Base-by-base conservation (phyloP, 2,888 invertebrate species). In the Blastobasis adustella region DNA sequence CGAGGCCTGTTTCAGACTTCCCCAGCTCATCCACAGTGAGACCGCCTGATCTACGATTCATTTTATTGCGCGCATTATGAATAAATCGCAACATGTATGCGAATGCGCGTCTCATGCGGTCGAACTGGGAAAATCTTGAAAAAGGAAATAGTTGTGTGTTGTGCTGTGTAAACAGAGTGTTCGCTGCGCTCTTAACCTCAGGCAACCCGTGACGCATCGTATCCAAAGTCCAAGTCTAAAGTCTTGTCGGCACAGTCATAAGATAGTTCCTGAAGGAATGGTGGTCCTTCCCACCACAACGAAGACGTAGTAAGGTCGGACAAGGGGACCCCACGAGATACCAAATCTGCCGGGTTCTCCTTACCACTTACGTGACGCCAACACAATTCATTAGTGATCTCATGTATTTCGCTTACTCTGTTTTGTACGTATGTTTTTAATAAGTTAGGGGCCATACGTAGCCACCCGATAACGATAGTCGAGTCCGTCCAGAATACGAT, bases 371-470 rank as follows among this genome's bases (percentile, higher is more conserved):
- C 39, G 10, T 47, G 47, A 9, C 8, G 8, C 47, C 47, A 47
- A 9, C 5, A 5, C 5, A n/a, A 6, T n/a, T 39, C 10, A 7
- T 23, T n/a, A 38, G 47, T 39, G 5, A 39, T 7, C 7, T 47
- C 47, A 6, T 38, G 8, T 37, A 47, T 39, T 5, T 47, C 47
- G 10, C 6, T 7, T 39, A 47, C 47, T 36, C 58, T 43, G 45
- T 58, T 58, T 7, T 49, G 52, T 4, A 58, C 55, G 37, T 54
- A 58, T 2, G 52, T 49, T 47, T 58, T 58, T 8, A 58, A 45
- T 42, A 44, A 10, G 5, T 37, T 47, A 45, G 56, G 50, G 10
- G 50, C 6, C 45, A 51, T 54, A 5, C 42, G 45, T 10, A 53
- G 39, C 55, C 55, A 55, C 3, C 53, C 53, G 36, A 55, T 42